Percentiles rank a stretch among this genome's conserved stretches.
Evolutionary conservation across 2,113 vertebrate genomes (phyloP).

Genomic region (Chiloscyllium plagiosum): DNA sequence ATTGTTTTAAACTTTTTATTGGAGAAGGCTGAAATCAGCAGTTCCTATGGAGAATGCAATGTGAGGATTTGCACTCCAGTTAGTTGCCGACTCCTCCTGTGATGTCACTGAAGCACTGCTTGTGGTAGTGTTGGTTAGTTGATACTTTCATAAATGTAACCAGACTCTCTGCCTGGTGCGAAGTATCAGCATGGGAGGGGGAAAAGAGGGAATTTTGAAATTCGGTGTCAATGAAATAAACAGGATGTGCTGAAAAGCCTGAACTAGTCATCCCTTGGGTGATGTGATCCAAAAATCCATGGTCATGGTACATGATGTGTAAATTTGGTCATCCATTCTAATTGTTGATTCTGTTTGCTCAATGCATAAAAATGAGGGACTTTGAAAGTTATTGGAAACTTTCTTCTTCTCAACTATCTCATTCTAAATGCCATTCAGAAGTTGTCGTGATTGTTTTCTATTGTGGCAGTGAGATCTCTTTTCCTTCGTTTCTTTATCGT

Average conservation of each 20-base stretch:
- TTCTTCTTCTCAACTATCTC: not conserved
- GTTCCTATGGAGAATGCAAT: not conserved
- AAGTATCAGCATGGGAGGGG: not conserved
- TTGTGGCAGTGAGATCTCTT: not conserved
- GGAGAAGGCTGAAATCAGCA: not conserved
- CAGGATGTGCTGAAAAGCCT: not conserved
- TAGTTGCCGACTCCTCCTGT: not conserved
- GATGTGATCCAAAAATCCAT: not conserved
- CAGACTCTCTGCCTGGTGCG: not conserved
- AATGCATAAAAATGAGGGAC: not conserved
- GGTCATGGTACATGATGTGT: not conserved
- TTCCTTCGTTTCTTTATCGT: not conserved
- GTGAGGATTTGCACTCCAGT: not conserved
- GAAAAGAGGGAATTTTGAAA: not conserved
- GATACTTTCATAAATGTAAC: not conserved
- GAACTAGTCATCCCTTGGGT: not conserved
- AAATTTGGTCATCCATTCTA: not conserved
- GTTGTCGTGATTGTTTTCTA: not conserved
- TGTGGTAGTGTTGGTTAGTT: conserved; percentile 16
- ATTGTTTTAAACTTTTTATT: not conserved
- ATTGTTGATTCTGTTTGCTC: not conserved
- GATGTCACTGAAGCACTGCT: conserved; percentile 1
- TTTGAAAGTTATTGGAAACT: not conserved
- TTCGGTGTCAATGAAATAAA: not conserved
- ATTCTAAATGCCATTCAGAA: not conserved